Conservation (phyloP, 2,797 vertebrate species). For the Oceanodroma leucorhoa region DNA sequence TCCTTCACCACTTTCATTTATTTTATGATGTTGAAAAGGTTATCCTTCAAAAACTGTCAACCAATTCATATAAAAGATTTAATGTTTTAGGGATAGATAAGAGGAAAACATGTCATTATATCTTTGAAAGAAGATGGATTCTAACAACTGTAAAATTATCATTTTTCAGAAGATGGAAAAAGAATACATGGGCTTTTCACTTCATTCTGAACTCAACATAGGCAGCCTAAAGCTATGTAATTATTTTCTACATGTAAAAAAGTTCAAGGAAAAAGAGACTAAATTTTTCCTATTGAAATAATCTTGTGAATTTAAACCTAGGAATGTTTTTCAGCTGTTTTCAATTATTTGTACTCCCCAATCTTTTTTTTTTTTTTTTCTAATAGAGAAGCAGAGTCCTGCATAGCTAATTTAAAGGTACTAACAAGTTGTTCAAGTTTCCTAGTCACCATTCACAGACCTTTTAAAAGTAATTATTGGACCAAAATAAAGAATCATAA, state of each 20-base stretch:
- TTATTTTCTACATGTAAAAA: slow-evolving; percentile 23
- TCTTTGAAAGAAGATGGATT: slow-evolving; percentile 62
- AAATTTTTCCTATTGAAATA: background rate
- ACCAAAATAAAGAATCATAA: background rate
- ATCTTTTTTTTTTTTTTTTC: rapidly evolving
- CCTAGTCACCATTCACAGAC: background rate
- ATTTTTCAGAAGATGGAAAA: slow-evolving; percentile 19
- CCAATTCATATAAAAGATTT: slow-evolving; percentile 75
- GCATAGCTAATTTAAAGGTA: background rate
- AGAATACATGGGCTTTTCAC: background rate
- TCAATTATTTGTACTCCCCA: background rate
- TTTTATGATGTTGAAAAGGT: slow-evolving; percentile 80
- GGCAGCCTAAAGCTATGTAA: background rate
- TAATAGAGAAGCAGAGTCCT: background rate
- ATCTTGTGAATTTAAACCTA: background rate
- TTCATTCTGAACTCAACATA: slow-evolving; percentile 3
- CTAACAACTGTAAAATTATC: slow-evolving; percentile 60
- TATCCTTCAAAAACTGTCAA: slow-evolving; percentile 78
- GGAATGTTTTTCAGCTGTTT: background rate
- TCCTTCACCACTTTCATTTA: slow-evolving; percentile 64
- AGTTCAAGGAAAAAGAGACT: background rate
- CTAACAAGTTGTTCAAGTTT: background rate
- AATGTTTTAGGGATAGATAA: slow-evolving; percentile 72
- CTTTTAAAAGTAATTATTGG: background rate
- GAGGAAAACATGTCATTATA: slow-evolving; percentile 68